Evolutionary conservation across 2,113 vertebrate genomes (phyloP), one percentile per base, ranked within the genome.

Genomic region (Hylia prasina): DNA sequence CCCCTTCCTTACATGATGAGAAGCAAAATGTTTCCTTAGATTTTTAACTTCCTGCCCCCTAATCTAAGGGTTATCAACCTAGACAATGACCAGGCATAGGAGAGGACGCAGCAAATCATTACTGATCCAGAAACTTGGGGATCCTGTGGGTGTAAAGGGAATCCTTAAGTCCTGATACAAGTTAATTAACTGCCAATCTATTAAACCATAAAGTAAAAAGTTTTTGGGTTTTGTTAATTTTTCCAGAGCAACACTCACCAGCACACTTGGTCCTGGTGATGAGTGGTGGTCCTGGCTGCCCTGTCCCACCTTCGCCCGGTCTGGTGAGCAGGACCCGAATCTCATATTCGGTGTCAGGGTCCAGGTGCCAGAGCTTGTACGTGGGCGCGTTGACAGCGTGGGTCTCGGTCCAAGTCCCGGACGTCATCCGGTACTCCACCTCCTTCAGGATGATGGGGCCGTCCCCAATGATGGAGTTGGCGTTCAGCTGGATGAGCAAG

Each of bases 221-320:
- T 2, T 48, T 2, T 3, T 5, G 14, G 0, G 10, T n/a, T 72
- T 44, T 11, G 8, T 6, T 54, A 7, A 7, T 58, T 78, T 58
- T 45, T 39, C 60, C 56, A 66, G 44, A 63, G 48, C n/a, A 35
- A 15, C 45, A 94, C 96, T 96, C 45, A 99, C 99, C 99, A 87
- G 99, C 99, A 98, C 99, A 99, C 97, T 99, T 99, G 89, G 99
- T 99, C 90, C 99, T 98, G 58, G 99, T 99, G 83, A 99, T 99
- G 18, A 99, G 98, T 0, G 99, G 98, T 4, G 99, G 99, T 40
- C 99, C 99, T 4, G 99, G 95, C 84, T 99, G 98, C 4, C 99
- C 99, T 0, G 99, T 99, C 11, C 99, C 99, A 8, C 99, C 99
- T 97, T 99, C 99, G 0, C 99, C 99, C 0, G 99, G 99, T 64